A percentile compares a stretch with the other conserved stretches of the same genome.
These are phyloP conservation scores for Ruditapes philippinarum DNA, from an alignment of 1,140 invertebrate species.

Conservation along the genomic window DNA sequence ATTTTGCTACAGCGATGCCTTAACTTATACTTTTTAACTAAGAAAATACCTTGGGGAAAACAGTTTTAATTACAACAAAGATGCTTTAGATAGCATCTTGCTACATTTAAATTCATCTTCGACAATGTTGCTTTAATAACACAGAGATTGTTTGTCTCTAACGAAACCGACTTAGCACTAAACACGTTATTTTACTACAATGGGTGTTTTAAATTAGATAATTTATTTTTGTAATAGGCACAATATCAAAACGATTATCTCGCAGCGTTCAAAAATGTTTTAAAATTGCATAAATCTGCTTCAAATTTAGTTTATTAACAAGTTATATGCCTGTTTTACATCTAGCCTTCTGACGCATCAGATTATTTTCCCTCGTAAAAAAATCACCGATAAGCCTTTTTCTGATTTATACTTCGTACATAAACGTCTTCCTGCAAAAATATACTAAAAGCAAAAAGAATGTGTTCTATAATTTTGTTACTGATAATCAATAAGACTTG, in stretches of 20 bases:
- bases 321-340: constrained; percentile 34
- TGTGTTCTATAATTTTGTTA: too few relatives aligned
- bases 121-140: not conserved
- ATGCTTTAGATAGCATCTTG: too few relatives aligned
- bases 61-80: too few relatives aligned
- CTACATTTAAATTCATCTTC: too few relatives aligned
- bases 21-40: too few relatives aligned
- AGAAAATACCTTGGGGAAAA: too few relatives aligned
- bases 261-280: constrained; percentile 32
- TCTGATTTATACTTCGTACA: constrained; percentile 4
- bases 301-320: constrained; percentile 52
- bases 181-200: constrained; percentile 38
- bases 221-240: constrained; percentile 21
- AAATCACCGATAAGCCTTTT: not conserved
- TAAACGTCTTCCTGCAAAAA: not conserved
- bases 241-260: constrained; percentile 48
- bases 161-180: not conserved
- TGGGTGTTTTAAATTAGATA: constrained; percentile 34
- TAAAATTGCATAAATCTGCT: constrained; percentile 55
- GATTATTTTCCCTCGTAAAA: constrained; percentile 27
- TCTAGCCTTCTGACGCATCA: not conserved
- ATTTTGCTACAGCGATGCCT: too few relatives aligned
- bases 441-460: not conserved
- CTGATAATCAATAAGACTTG: too few relatives aligned
- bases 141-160: not conserved